phyloP scores from a whole-genome alignment of 2,797 vertebrate species.

The Craterocephalus amniculus region DNA sequence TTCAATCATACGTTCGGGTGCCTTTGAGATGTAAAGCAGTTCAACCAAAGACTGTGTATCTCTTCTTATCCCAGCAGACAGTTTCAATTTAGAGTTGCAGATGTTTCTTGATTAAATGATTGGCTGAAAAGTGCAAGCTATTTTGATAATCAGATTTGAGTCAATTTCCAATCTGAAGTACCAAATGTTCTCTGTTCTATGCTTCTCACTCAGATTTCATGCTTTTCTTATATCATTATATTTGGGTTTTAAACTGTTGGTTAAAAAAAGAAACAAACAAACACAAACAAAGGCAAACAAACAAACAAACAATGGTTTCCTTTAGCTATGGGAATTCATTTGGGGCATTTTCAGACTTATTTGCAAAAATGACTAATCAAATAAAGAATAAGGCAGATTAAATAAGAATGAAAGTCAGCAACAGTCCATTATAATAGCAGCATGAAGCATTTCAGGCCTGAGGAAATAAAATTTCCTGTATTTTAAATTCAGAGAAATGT shows the following conservation, averaged over 20 bases:
- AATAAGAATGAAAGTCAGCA: background rate
- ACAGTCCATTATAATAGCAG: background rate
- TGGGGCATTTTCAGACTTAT: background rate
- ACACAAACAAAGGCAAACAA: too few relatives aligned
- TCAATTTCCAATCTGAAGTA: background rate
- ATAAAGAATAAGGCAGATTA: background rate
- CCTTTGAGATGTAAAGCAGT: background rate
- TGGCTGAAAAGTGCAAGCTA: background rate
- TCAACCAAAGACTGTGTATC: background rate
- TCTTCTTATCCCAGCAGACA: background rate
- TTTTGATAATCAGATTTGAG: conserved; percentile 9
- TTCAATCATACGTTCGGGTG: too few relatives aligned
- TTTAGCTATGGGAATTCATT: background rate
- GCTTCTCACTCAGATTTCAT: background rate
- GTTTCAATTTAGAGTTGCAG: conserved; percentile 3
- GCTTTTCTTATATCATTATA: background rate
- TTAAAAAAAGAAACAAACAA: background rate
- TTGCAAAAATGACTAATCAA: background rate
- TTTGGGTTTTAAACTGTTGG: background rate
- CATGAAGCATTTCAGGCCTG: background rate
- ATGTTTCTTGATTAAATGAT: background rate
- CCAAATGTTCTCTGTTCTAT: background rate
- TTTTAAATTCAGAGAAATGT: background rate
- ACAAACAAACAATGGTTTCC: background rate
- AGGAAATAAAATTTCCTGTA: background rate